Evolutionary conservation across 2,113 vertebrate species (phyloP), one percentile per base, ranked within the genome.

Genomic region (Dipodomys ordii): DNA sequence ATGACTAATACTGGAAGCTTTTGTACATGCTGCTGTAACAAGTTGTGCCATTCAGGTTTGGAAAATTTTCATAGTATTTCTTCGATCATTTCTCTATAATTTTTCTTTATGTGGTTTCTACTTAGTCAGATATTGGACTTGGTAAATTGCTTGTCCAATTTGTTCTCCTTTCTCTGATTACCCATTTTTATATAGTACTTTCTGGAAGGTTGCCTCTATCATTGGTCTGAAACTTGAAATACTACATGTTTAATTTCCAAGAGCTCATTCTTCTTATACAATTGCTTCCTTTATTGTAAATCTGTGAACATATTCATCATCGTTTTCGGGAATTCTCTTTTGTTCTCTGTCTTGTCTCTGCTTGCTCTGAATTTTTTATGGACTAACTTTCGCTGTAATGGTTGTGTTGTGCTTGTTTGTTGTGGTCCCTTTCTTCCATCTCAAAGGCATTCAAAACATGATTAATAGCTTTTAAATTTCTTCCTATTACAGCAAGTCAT

Each of bases 251-350:
- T 85, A 77, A 46, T 88, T 88, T 73, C n/a, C 13, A 83, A 23
- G 9, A 71, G 32, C 8, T 93, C n/a, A 77, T 64, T 92, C 62
- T 30, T 92, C 49, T 30, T 53, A 57, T 23, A 44, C 19, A 8
- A 74, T 62, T 84, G 32, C n/a, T 92, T 77, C 23, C 25, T 62
- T 92, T 23, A 53, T 84, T 32, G 76, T 88, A 71, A 44, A 95
- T 20, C 28, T 67, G 49, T 49, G 65, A 85, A 10, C 13, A 72
- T 62, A 71, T 19, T 64, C 57, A 60, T 77, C 27, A 84, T 22
- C 7, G 0, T 77, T 76, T 81, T 30, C 25, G 9, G 28, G 23
- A 65, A 3, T 85, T 83, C 85, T 80, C 7, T 87, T n/a, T 73
- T 39, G 15, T 73, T 39, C 13, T 73, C 71, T 74, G 2, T 79